Conservation (phyloP, 2,797 vertebrate species). For the Siniperca undulata region DNA sequence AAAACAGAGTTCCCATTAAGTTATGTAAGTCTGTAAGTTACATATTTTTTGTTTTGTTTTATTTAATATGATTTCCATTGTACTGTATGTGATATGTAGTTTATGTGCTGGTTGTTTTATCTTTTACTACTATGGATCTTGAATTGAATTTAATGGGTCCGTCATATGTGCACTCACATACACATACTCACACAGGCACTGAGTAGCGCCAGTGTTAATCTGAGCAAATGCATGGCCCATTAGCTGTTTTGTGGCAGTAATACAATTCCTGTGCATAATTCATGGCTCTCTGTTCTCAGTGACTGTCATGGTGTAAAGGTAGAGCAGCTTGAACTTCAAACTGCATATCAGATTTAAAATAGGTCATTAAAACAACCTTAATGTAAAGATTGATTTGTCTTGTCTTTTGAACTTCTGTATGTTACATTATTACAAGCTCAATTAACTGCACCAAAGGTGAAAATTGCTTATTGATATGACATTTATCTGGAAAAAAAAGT, state of each 20-base stretch:
- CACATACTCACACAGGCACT: neutral
- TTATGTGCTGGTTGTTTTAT: slow-evolving; percentile 20
- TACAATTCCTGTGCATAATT: slow-evolving; percentile 76
- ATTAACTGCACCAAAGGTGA: slow-evolving; percentile 57
- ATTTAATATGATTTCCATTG: slow-evolving; percentile 5
- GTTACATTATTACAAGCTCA: slow-evolving; percentile 42
- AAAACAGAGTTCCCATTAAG: neutral
- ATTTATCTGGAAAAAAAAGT: neutral
- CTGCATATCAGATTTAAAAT: slow-evolving; percentile 63
- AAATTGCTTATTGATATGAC: slow-evolving; percentile 57
- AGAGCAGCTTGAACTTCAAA: slow-evolving; percentile 63
- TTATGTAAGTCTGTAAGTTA: neutral
- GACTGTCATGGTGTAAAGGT: slow-evolving; percentile 63
- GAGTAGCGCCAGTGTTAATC: slow-evolving; percentile 55
- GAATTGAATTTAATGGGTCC: slow-evolving; percentile 7
- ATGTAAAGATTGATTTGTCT: slow-evolving; percentile 45
- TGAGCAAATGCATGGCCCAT: slow-evolving; percentile 64
- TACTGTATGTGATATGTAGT: neutral
- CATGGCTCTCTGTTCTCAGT: slow-evolving; percentile 59
- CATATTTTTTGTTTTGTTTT: neutral
- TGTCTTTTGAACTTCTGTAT: slow-evolving; percentile 34
- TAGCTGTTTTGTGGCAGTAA: slow-evolving; percentile 75
- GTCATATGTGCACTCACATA: neutral
- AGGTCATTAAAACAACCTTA: slow-evolving; percentile 51
- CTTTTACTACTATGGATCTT: slow-evolving; percentile 11